phyloP scores from a whole-genome alignment of 1,140 invertebrate species.

The Latrodectus geometricus region DNA sequence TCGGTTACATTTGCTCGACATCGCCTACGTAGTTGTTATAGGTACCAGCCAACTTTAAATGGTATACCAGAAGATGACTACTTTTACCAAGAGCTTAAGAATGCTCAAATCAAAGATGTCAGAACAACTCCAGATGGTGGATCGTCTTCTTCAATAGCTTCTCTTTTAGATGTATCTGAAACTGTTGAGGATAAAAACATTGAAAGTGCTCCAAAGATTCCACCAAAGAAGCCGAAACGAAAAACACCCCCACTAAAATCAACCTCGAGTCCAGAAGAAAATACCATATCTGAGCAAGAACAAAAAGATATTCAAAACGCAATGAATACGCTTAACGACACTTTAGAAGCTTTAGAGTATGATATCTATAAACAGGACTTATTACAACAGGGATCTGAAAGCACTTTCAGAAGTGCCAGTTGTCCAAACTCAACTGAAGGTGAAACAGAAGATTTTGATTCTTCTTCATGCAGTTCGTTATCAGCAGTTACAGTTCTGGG shows the following conservation, averaged over 20 bases:
- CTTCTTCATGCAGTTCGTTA: slow-evolving; percentile 47
- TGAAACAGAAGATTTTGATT: slow-evolving; percentile 44
- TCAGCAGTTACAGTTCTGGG: slow-evolving; percentile 44
- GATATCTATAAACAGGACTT: slow-evolving; percentile 55
- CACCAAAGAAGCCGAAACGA: slow-evolving; percentile 49
- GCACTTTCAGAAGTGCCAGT: not conserved
- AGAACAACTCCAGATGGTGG: slow-evolving; percentile 50
- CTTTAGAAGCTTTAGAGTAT: slow-evolving; percentile 45
- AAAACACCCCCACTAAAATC: not conserved
- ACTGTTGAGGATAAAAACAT: not conserved
- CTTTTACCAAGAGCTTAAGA: slow-evolving; percentile 41
- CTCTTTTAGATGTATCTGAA: slow-evolving; percentile 13
- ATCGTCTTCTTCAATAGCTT: slow-evolving; percentile 38
- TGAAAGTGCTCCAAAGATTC: slow-evolving; percentile 34
- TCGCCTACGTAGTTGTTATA: slow-evolving; percentile 82
- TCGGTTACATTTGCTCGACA: slow-evolving; percentile 89
- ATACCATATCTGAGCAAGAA: slow-evolving; percentile 32
- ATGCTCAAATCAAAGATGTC: slow-evolving; percentile 10
- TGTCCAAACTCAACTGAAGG: slow-evolving; percentile 11
- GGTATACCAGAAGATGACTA: slow-evolving; percentile 84
- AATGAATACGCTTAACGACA: slow-evolving; percentile 53
- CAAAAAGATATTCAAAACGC: slow-evolving; percentile 57
- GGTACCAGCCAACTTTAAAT: slow-evolving; percentile 81
- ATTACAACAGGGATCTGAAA: slow-evolving; percentile 1
- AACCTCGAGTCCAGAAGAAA: not conserved